Evolutionary conservation across 1,140 invertebrate genomes (phyloP).

Genomic region (Caenorhabditis latens): DNA sequence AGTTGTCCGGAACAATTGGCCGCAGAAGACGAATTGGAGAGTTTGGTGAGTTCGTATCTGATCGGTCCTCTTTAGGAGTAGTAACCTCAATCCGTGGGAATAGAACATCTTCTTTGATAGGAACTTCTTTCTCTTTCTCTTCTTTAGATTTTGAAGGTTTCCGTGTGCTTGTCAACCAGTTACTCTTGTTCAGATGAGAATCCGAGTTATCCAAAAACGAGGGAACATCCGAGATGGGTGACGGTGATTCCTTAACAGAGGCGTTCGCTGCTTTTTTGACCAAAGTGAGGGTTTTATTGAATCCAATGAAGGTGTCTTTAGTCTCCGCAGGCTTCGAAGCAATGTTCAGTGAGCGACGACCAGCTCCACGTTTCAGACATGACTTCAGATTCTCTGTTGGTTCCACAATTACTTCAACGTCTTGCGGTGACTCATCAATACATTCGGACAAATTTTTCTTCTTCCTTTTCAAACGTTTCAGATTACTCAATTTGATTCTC

Average conservation of each 20-base stretch:
- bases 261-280: not conserved
- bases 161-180: too few species aligned
- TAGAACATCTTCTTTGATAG: too few species aligned
- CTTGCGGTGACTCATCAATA: not conserved
- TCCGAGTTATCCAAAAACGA: too few species aligned
- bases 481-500: not conserved
- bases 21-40: too few species aligned
- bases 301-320: not conserved
- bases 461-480: not conserved
- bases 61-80: too few species aligned
- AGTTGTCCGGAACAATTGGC: not conserved
- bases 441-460: not conserved
- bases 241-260: not conserved
- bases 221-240: not conserved
- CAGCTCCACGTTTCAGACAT: not conserved
- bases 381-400: slow-evolving; percentile 2
- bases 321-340: not conserved
- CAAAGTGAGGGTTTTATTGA: not conserved
- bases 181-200: too few species aligned
- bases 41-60: too few species aligned
- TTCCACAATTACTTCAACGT: not conserved
- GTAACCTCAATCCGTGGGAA: too few species aligned
- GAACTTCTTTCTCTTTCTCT: too few species aligned
- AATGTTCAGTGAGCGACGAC: not conserved
- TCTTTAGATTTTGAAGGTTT: too few species aligned